Base-by-base conservation (phyloP, 1,140 invertebrate genomes). In the Babylonia areolata region DNA sequence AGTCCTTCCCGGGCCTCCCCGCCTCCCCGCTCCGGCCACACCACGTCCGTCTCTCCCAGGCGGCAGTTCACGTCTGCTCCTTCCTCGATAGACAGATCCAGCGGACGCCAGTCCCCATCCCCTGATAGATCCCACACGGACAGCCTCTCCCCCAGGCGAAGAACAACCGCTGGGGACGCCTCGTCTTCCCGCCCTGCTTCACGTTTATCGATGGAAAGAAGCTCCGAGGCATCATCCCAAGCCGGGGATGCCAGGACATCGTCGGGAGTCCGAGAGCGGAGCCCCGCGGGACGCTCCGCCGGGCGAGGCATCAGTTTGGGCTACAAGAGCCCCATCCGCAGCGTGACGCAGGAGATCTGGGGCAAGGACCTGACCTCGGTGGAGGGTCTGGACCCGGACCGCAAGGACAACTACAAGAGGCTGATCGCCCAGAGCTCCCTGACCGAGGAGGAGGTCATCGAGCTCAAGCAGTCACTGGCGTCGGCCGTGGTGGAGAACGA, bases 391-490 rank as follows among this genome's bases (percentile, higher is more conserved):
- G 88, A 89, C 71, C 86, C 86, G 0, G 75, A 87, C 15, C 85
- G 87, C 40, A 87, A 87, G 58, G 87, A 88, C 20, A 89, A 85
- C 69, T 91, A 89, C 89, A 91, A 89, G 79, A 54, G 79, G 54
- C 81, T 92, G 42, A 91, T 91, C 51, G 75, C 88, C 2, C 51
- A 46, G 17, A 85, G 86, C 33, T 73, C 83, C n/a, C 81, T 90
- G 1, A 85, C 88, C 3, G 90, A 91, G 78, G 86, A 87, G 79
- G 90, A 92, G 23, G 85, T 89, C n/a, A 89, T 91, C 78, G 92
- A 93, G 84, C 73, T 93, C n/a, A 92, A 93, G 86, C 90, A 92
- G 85, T 90, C 90, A 42, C 86, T 93, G 42, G 92, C 92, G 15
- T 90, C 90, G 40, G 88, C 89, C 31, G 87, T 92, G 64, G 89